Base-by-base conservation (phyloP, 92 coral and sea anemone species). In the Parazoanthus darwini region DNA sequence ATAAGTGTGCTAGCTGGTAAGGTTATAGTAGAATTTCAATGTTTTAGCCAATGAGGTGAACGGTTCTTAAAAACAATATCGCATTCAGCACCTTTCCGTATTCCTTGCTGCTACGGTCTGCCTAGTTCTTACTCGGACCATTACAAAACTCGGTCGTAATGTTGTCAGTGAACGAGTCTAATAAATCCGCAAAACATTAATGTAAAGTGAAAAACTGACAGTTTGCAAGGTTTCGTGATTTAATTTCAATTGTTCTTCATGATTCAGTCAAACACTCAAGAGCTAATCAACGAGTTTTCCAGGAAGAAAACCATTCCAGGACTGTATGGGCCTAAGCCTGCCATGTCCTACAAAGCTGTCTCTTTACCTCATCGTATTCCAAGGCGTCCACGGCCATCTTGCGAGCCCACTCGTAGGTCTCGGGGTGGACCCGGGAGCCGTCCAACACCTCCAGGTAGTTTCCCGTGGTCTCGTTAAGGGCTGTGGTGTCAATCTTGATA, bases 321-420 rank as follows among this genome's bases (percentile, higher is more conserved):
- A 35, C 39, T 66, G 5, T 11, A 38, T 51, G 72, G 29, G 8
- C 79, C 79, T 46, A 22, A 15, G 16, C 29, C 43, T 48, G 74
- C 22, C 16, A n/a, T 15, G 51, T 25, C 37, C 43, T 6, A 20
- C 23, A 67, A 66, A 5, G 15, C 9, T 37, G 22, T 70, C 6
- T 9, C 29, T 91, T 83, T 68, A 96, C 99, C 93, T 97, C 98
- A 25, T 97, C 99, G 65, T 97, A 97, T 59, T 97, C 99, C 59
- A 97, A 87, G 16, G 99, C 99, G 59, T 97, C 99, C 5, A 97
- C 99, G 18, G 99, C 99, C 99, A 97, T 97, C 89, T 97, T 96
- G 86, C 96, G 96, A 42, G 99, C 99, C 99, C 99, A 97, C 79
- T 97, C 99, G 74, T 97, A 97, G 1, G 99, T 97, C 91, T 97